Evolutionary conservation across 2,113 vertebrate genomes (phyloP).

Genomic region (Apteryx mantelli): DNA sequence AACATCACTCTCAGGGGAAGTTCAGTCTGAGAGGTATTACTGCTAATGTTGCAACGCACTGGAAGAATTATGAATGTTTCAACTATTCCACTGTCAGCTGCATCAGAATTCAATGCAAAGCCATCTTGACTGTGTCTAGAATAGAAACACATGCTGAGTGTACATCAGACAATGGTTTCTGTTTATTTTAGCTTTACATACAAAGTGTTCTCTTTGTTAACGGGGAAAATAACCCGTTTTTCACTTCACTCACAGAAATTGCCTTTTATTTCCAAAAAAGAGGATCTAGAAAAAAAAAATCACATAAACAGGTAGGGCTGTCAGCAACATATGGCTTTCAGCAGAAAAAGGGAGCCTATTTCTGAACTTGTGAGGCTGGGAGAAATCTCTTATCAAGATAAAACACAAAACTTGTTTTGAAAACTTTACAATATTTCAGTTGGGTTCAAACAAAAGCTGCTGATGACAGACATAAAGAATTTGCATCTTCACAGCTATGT

Average conservation of each 20-base stretch:
- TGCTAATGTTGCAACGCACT: neutral
- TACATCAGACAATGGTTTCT: slow-evolving; percentile 24
- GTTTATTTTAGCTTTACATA: slow-evolving; percentile 54
- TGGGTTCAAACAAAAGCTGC: slow-evolving; percentile 60
- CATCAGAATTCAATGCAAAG: slow-evolving; percentile 20
- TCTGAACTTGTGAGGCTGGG: slow-evolving; percentile 33
- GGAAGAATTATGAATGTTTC: slow-evolving; percentile 34
- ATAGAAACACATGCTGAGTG: neutral
- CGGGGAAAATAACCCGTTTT: slow-evolving; percentile 62
- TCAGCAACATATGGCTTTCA: slow-evolving; percentile 54
- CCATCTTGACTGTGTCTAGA: neutral
- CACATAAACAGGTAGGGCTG: slow-evolving; percentile 33
- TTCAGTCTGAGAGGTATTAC: neutral
- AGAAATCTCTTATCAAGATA: slow-evolving; percentile 40
- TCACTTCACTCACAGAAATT: slow-evolving; percentile 41
- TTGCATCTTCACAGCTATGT: slow-evolving; percentile 22
- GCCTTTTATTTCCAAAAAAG: slow-evolving; percentile 39
- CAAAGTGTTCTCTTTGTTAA: slow-evolving; percentile 63
- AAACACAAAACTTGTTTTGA: slow-evolving; percentile 67
- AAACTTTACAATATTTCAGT: slow-evolving; percentile 58
- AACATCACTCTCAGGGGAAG: neutral
- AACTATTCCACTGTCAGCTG: slow-evolving; percentile 24
- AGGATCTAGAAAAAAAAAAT: slow-evolving; percentile 19
- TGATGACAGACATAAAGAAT: slow-evolving; percentile 42
- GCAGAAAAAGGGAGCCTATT: slow-evolving; percentile 38